Conservation (phyloP, 2,797 vertebrate species). For the Halcyon badia region DNA sequence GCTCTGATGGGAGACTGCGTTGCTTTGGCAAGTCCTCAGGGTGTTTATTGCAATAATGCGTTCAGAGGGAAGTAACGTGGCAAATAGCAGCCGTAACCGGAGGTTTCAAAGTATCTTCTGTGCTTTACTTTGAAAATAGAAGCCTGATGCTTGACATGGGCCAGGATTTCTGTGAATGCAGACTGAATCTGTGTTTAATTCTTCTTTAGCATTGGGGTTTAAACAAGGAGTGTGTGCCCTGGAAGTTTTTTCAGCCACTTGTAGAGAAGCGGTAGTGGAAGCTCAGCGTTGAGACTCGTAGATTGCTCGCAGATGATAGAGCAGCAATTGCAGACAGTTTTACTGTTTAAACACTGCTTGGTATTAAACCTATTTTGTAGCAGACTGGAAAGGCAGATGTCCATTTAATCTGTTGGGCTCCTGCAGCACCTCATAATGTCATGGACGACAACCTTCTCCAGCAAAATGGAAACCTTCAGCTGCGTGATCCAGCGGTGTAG, state of each 20-base stretch:
- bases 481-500: not conserved
- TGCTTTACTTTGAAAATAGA: slow-evolving; percentile 34
- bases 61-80: not conserved
- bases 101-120: not conserved
- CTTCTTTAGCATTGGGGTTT: not conserved
- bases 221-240: slow-evolving; percentile 45
- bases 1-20: not conserved
- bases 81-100: slow-evolving; percentile 16
- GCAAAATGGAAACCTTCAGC: slow-evolving; percentile 3
- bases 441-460: not conserved
- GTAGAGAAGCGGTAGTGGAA: slow-evolving; percentile 11
- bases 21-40: not conserved
- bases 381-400: slow-evolving; percentile 57
- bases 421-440: not conserved
- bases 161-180: slow-evolving; percentile 16
- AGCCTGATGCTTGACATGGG: not conserved
- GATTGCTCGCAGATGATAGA: slow-evolving; percentile 48
- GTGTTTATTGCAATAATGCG: not conserved
- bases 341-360: slow-evolving; percentile 49
- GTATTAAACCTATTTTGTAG: slow-evolving; percentile 59
- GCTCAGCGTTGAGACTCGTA: not conserved
- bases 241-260: slow-evolving; percentile 24
- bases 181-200: slow-evolving; percentile 41
- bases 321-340: slow-evolving; percentile 59
- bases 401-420: slow-evolving; percentile 53